Conservation (phyloP, 2,888 invertebrate genomes). For the Acleris sparsana region DNA sequence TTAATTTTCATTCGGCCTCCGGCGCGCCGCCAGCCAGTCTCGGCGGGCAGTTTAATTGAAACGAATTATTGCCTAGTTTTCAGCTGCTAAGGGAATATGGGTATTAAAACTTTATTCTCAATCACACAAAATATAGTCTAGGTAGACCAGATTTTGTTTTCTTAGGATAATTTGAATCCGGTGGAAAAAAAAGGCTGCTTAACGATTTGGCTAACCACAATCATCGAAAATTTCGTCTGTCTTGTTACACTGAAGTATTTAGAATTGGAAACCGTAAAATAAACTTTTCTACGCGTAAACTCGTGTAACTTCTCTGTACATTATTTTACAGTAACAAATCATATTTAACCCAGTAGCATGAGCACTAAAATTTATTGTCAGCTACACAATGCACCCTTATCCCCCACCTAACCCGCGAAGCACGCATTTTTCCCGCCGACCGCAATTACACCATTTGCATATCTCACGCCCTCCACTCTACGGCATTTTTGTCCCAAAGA, state of each 20-base stretch:
- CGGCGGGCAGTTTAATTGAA: constrained; percentile 32
- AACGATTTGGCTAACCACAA: too few relatives aligned
- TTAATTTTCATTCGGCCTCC: constrained; percentile 33
- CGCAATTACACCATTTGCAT: constrained; percentile 71
- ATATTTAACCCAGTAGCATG: neutral
- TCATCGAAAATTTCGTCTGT: too few relatives aligned
- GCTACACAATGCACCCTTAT: constrained; percentile 32
- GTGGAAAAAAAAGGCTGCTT: too few relatives aligned
- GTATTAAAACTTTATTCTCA: neutral
- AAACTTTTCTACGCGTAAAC: too few relatives aligned
- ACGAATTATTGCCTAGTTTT: constrained; percentile 35
- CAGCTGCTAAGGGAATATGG: constrained; percentile 12
- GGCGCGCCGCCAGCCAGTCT: constrained; percentile 2
- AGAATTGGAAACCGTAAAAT: too few relatives aligned
- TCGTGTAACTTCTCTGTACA: too few relatives aligned
- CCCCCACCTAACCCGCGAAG: constrained; percentile 23
- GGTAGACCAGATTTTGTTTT: neutral
- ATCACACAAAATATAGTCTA: too few relatives aligned
- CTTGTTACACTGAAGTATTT: too few relatives aligned
- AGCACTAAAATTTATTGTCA: constrained; percentile 31
- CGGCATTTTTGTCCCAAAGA: constrained; percentile 45
- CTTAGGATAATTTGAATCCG: neutral
- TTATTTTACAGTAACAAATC: neutral
- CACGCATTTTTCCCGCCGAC: constrained; percentile 37
- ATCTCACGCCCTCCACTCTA: constrained; percentile 47